Base-by-base conservation (phyloP, 2,888 invertebrate species). In the Calephelis perditalis region DNA sequence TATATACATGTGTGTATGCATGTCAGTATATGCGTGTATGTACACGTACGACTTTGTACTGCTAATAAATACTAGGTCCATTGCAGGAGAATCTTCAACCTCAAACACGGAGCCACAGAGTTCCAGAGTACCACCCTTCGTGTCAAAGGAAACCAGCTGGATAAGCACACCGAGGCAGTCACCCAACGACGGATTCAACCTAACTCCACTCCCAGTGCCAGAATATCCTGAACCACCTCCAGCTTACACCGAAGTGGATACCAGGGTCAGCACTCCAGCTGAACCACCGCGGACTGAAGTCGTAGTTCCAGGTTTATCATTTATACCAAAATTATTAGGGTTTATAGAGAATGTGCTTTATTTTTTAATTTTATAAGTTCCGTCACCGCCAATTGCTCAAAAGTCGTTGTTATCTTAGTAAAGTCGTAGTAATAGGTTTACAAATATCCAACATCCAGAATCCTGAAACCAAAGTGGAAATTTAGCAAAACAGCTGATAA, bases 141-240 rank as follows among this genome's bases (percentile, higher is more conserved):
- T 76, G 68, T 65, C 72, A 0, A 83, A 82, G n/a, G 79, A 85
- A 54, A 62, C 79, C 0, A 67, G 70, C 6, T 26, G 26, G 49
- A 66, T 81, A 0, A 84, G 82, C 70, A 73, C 74, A 0, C 65
- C 62, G 0, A 68, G 67, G 10, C 57, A 66, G 4, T 59, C 68
- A 0, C 62, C 67, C 0, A 76, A 80, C 1, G 76, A 76, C 5
- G 75, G 73, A 2, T 77, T 81, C 35, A 44, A 71, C 0, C 60
- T 75, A 0, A 71, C 77, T 0, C 78, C 79, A 0, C 75, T 81
- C 3, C 77, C 82, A 0, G 69, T 76, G 1, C 71, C 75, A 0
- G 76, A 82, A 12, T 82, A 79, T 47, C 82, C 81, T 0, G 78
- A 79, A 35, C 86, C 84, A 0, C 88, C 88, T 0, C 88, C 88